Evolutionary conservation across 2,797 vertebrate species (phyloP).

Genomic region (Manis javanica): DNA sequence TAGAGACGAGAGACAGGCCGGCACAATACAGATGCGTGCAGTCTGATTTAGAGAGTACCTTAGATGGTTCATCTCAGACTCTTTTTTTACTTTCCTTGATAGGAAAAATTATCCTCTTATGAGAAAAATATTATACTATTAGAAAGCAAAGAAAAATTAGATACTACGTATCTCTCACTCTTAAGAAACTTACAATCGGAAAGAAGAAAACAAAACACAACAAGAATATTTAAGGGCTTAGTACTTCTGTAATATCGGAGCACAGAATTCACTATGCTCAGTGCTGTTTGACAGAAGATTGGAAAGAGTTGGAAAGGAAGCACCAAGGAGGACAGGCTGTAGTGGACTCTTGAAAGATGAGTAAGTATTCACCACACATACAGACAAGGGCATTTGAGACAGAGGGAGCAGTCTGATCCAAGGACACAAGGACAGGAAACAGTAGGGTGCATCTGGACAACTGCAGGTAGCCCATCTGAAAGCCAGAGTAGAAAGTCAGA

Average conservation of each 20-base stretch:
- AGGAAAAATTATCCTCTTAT: not conserved
- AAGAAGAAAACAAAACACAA: slow-evolving; percentile 12
- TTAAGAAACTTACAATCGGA: not conserved
- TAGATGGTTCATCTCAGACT: not conserved
- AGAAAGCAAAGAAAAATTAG: not conserved
- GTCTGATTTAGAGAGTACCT: not conserved
- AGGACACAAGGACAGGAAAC: not conserved
- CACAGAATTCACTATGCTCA: not conserved
- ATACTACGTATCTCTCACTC: not conserved
- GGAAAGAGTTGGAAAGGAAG: not conserved
- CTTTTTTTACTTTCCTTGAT: not conserved
- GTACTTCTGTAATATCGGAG: not conserved
- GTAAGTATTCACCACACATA: not conserved
- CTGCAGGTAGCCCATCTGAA: not conserved
- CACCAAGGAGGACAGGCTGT: not conserved
- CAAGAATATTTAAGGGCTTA: not conserved
- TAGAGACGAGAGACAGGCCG: not conserved
- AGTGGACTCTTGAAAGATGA: not conserved
- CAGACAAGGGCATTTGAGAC: not conserved
- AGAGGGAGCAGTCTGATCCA: not conserved
- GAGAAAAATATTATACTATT: not conserved
- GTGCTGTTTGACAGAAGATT: not conserved
- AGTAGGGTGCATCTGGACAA: not conserved
- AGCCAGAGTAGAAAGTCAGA: not conserved
- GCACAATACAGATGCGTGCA: not conserved